Evolutionary conservation across 2,113 vertebrate species (phyloP).

Genomic region (Aegypius monachus): DNA sequence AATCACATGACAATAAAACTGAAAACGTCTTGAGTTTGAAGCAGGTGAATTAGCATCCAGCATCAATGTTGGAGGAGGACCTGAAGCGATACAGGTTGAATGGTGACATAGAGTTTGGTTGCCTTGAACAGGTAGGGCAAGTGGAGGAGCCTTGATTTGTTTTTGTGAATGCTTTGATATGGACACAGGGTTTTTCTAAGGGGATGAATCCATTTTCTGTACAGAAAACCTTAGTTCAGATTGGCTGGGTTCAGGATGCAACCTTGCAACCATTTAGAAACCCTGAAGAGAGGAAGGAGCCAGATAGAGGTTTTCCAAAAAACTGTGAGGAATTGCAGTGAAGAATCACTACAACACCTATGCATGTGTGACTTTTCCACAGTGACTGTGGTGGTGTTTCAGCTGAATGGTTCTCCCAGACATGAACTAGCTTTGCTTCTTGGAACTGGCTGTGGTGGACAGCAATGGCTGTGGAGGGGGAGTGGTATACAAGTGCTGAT

Average conservation of each 20-base stretch:
- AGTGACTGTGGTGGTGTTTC: background rate
- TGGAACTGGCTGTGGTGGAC: background rate
- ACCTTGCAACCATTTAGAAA: background rate
- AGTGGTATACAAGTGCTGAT: background rate
- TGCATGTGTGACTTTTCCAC: rapidly evolving
- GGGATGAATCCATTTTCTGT: background rate
- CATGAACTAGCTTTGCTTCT: background rate
- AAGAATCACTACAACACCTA: background rate
- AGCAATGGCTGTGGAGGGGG: background rate
- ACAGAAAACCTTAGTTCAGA: background rate
- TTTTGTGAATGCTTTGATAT: background rate
- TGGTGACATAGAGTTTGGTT: background rate
- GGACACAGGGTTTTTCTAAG: background rate
- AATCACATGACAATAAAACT: background rate
- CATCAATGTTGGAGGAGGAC: background rate
- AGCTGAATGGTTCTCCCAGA: background rate
- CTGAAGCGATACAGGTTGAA: background rate
- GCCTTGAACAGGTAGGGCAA: background rate
- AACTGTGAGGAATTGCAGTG: background rate
- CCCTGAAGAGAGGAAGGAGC: background rate
- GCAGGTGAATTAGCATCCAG: background rate
- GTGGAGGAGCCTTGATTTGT: background rate
- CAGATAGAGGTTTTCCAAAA: background rate
- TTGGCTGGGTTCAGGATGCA: background rate
- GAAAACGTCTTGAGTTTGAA: background rate